phyloP scores from a whole-genome alignment of 2,113 vertebrate genomes.

The Romanogobio albipinnatus region DNA sequence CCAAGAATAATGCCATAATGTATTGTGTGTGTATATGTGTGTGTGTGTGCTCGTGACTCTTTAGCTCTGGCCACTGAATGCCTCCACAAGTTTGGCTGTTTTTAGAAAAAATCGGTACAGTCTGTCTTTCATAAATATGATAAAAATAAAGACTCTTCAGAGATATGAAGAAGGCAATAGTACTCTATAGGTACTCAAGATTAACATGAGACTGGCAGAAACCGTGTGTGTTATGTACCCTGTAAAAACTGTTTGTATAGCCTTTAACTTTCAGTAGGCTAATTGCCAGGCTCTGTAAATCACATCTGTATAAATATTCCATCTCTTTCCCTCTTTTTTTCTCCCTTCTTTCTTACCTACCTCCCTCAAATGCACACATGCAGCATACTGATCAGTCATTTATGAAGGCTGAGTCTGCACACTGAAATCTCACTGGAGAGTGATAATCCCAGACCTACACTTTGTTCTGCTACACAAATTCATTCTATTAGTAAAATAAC shows the following conservation, averaged over 20 bases:
- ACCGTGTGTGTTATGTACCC: too few species aligned
- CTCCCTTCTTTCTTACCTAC: not conserved
- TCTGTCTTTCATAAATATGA: too few species aligned
- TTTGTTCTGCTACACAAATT: not conserved
- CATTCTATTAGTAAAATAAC: not conserved
- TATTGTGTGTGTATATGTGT: too few species aligned
- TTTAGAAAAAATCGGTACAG: too few species aligned
- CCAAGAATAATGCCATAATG: too few species aligned
- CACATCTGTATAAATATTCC: not conserved
- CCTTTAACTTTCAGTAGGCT: not conserved
- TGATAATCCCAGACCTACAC: not conserved
- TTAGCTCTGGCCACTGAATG: too few species aligned
- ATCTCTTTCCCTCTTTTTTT: not conserved
- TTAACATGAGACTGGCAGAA: too few species aligned
- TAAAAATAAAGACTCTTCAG: too few species aligned
- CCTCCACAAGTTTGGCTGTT: too few species aligned
- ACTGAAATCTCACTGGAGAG: not conserved
- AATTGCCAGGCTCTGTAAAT: slow-evolving; percentile 8
- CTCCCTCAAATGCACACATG: not conserved
- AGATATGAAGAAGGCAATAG: too few species aligned
- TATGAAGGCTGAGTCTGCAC: slow-evolving; percentile 21
- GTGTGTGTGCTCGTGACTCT: too few species aligned
- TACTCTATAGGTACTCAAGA: too few species aligned
- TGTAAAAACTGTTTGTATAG: not conserved
- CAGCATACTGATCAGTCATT: slow-evolving; percentile 19